These are phyloP conservation scores for Chaunax sp. DNA, from an alignment of 2,797 vertebrate genomes.

Conservation along the genomic window DNA sequence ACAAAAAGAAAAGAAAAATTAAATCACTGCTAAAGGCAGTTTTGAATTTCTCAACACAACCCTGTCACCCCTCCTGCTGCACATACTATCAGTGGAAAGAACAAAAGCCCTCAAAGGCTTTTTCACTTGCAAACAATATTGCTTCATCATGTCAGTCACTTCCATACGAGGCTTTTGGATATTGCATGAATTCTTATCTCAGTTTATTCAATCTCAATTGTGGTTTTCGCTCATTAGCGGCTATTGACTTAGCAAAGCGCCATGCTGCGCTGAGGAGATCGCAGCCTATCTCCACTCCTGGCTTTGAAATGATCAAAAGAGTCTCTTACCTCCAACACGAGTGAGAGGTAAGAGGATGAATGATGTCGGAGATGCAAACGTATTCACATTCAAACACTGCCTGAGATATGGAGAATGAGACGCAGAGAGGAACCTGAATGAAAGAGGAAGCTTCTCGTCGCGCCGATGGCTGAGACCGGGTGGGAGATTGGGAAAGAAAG, in stretches of 20 bases:
- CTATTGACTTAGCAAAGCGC: slow-evolving; percentile 74
- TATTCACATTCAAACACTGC: slow-evolving; percentile 59
- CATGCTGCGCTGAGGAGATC: slow-evolving; percentile 34
- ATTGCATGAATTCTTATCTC: slow-evolving; percentile 65
- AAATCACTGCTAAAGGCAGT: slow-evolving; percentile 32
- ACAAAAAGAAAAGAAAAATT: slow-evolving; percentile 22
- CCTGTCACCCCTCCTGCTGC: slow-evolving; percentile 41
- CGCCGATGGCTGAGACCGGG: slow-evolving; percentile 23
- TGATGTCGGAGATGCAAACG: slow-evolving; percentile 63
- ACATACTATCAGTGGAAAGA: slow-evolving; percentile 39
- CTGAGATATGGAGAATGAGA: slow-evolving; percentile 50
- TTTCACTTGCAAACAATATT: slow-evolving; percentile 64
- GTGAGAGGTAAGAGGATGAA: slow-evolving; percentile 62
- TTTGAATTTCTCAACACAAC: slow-evolving; percentile 54
- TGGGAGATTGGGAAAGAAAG: slow-evolving; percentile 18
- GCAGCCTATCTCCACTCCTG: slow-evolving; percentile 52
- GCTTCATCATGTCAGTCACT: slow-evolving; percentile 64
- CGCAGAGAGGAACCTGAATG: slow-evolving; percentile 66
- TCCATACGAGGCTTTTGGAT: slow-evolving; percentile 55
- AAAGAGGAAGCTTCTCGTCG: slow-evolving; percentile 71
- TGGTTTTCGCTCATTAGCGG: slow-evolving; percentile 66
- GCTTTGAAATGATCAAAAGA: slow-evolving; percentile 73
- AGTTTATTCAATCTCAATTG: slow-evolving; percentile 73
- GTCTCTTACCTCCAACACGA: slow-evolving; percentile 40
- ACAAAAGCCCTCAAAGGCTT: slow-evolving; percentile 60